Percentiles rank a stretch among this genome's conserved stretches.
phyloP scores from a whole-genome alignment of 2,797 vertebrate species.

The Anomalospiza imberbis region DNA sequence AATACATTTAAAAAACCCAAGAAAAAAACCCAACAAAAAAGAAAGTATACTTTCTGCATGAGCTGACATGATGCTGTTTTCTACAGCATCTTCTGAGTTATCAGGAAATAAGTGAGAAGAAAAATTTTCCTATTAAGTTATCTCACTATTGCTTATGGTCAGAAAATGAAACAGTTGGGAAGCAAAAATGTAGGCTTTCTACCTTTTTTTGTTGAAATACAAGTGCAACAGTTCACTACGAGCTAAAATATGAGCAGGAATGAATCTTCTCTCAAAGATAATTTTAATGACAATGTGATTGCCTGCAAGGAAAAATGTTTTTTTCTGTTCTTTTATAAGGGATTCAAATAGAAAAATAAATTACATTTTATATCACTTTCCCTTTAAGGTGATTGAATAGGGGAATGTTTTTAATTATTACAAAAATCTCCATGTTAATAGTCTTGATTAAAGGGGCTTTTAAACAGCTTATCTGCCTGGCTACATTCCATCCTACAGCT shows the following conservation, averaged over 20 bases:
- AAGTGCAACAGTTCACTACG: not conserved
- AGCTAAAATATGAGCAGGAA: not conserved
- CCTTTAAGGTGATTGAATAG: slow-evolving; percentile 3
- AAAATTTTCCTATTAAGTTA: not conserved
- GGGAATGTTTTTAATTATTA: slow-evolving; percentile 36
- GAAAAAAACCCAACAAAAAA: too few relatives aligned
- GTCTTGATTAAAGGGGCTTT: slow-evolving; percentile 43
- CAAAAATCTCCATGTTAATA: slow-evolving; percentile 39
- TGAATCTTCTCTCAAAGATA: not conserved
- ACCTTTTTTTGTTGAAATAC: not conserved
- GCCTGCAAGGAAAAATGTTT: not conserved
- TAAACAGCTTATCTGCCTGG: slow-evolving; percentile 29
- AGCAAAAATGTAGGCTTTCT: not conserved
- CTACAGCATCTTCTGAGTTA: not conserved
- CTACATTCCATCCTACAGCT: not conserved
- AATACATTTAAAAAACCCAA: not conserved
- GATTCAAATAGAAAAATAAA: not conserved
- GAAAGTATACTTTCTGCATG: not conserved
- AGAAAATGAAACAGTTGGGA: not conserved
- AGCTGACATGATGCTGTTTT: not conserved
- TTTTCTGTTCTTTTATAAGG: not conserved
- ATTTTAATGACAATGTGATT: not conserved
- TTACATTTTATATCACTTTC: not conserved
- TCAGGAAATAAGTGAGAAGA: not conserved
- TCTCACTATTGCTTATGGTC: not conserved